Percentiles rank a stretch among this genome's conserved stretches.
These are phyloP conservation scores for Elephas maximus DNA, from an alignment of 2,113 vertebrate species.

Conservation along the genomic window DNA sequence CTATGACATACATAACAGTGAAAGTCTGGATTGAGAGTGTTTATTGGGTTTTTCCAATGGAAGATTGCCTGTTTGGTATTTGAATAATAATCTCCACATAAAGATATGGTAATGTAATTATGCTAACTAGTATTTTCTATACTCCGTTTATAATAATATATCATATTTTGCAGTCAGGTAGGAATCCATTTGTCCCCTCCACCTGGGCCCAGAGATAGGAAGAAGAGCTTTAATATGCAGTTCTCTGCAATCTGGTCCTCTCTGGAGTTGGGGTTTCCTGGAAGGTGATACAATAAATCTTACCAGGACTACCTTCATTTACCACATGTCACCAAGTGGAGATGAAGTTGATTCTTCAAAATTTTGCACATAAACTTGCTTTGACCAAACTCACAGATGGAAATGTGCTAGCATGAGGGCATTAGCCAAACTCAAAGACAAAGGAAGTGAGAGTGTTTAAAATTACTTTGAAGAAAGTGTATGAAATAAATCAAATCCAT, in stretches of 20 bases:
- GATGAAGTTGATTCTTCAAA: conserved; percentile 60
- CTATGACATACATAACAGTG: conserved; percentile 79
- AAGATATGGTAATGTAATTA: conserved; percentile 89
- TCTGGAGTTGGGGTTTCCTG: conserved; percentile 72
- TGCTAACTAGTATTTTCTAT: conserved; percentile 86
- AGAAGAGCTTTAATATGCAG: conserved; percentile 70
- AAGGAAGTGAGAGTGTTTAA: background rate
- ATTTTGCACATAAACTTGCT: conserved; percentile 60
- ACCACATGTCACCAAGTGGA: conserved; percentile 44
- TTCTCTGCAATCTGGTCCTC: conserved; percentile 55
- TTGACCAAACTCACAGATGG: conserved; percentile 53
- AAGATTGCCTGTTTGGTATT: conserved; percentile 82
- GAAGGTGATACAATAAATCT: conserved; percentile 70
- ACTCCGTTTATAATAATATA: conserved; percentile 83
- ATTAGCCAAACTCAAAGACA: conserved; percentile 24
- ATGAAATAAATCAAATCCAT: conserved; percentile 2
- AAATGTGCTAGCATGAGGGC: background rate
- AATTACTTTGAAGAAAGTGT: conserved; percentile 63
- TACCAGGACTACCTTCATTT: conserved; percentile 70
- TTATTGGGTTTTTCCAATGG: conserved; percentile 86
- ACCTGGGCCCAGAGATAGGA: conserved; percentile 77
- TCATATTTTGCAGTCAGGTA: conserved; percentile 80
- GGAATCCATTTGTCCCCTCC: conserved; percentile 79
- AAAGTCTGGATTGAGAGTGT: conserved; percentile 82
- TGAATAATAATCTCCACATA: conserved; percentile 88